Conservation (phyloP, 2,113 vertebrate species). For the Axis porcinus region DNA sequence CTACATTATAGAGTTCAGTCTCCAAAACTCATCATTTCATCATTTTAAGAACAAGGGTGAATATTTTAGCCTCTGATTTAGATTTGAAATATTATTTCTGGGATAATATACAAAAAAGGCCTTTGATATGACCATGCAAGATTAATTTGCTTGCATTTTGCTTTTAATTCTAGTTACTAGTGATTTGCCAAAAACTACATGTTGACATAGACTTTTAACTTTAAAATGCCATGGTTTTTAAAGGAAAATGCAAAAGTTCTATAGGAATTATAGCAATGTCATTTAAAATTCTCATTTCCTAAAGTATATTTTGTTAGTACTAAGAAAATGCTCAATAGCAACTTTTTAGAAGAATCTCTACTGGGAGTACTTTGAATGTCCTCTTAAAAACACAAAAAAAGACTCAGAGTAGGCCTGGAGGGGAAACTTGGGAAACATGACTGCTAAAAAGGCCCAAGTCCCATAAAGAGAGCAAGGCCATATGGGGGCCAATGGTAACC, state of each 20-base stretch:
- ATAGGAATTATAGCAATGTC: not conserved
- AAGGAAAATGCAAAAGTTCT: not conserved
- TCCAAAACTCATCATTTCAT: not conserved
- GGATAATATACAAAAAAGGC: not conserved
- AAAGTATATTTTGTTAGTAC: not conserved
- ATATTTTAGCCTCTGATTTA: not conserved
- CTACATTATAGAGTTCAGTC: not conserved
- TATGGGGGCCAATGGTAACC: not conserved
- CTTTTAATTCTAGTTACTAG: not conserved
- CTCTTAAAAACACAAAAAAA: not conserved
- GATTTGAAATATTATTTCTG: not conserved
- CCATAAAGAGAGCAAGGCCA: not conserved
- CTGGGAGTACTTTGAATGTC: not conserved
- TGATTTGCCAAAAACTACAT: not conserved
- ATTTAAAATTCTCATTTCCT: not conserved
- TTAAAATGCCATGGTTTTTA: not conserved
- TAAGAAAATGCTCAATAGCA: not conserved
- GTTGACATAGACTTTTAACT: not conserved
- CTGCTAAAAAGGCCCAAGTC: not conserved
- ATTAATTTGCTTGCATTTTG: not conserved
- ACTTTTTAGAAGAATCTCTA: not conserved
- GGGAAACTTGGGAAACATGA: not conserved
- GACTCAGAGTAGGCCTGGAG: not conserved
- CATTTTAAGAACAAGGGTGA: not conserved
- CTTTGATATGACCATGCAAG: not conserved